phyloP scores from a whole-genome alignment of 2,113 vertebrate species.

The Ammodytes marinus region DNA sequence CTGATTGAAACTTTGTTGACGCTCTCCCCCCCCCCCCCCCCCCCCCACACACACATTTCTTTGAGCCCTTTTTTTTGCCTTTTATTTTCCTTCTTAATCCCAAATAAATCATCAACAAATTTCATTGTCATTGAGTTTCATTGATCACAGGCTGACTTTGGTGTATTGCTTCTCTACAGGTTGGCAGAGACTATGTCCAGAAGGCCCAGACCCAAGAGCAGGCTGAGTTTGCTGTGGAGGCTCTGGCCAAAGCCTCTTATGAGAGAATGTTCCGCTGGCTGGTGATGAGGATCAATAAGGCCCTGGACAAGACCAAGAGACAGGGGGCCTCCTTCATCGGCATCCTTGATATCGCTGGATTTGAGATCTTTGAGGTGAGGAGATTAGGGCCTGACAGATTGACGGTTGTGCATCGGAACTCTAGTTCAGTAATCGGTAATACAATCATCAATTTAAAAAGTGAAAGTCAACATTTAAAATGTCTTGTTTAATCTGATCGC shows the following conservation, averaged over 20 bases:
- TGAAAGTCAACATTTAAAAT: too few relatives aligned
- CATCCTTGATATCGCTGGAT: slow-evolving; percentile 98
- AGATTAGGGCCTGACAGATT: background rate
- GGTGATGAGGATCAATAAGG: slow-evolving; percentile 97
- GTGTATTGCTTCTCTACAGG: slow-evolving; percentile 41
- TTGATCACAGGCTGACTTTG: background rate
- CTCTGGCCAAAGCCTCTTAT: slow-evolving; percentile 96
- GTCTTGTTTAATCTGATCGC: too few relatives aligned
- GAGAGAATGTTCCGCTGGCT: slow-evolving; percentile 99
- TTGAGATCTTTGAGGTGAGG: slow-evolving; percentile 97
- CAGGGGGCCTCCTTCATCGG: slow-evolving; percentile 98
- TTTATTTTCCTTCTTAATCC: background rate
- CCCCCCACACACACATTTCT: too few relatives aligned
- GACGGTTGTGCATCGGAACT: background rate
- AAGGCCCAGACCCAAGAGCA: slow-evolving; percentile 99
- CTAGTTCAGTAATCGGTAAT: background rate
- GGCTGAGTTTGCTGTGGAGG: slow-evolving; percentile 98
- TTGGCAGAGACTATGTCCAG: slow-evolving; percentile 97
- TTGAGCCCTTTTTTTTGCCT: background rate
- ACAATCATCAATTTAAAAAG: too few relatives aligned
- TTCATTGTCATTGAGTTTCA: too few relatives aligned
- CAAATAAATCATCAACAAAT: background rate
- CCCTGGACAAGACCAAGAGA: slow-evolving; percentile 97
- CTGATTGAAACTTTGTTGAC: background rate
- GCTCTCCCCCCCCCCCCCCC: background rate